Evolutionary conservation across 1,140 invertebrate species (phyloP).

Genomic region (Aethina tumida): DNA sequence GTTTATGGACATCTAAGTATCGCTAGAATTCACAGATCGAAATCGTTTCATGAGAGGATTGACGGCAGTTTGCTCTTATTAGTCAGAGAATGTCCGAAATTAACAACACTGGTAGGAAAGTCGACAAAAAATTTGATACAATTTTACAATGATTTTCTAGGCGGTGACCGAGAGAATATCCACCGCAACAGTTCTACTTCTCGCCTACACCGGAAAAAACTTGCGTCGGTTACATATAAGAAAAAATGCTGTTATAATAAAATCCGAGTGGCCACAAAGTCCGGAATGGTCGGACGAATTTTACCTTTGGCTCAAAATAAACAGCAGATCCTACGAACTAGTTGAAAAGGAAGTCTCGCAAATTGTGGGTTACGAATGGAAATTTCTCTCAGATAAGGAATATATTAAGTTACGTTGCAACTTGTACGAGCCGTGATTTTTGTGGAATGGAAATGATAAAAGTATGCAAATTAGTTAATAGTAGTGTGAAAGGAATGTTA

Average conservation of each 20-base stretch:
- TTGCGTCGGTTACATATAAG: conserved; percentile 58
- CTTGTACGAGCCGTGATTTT: conserved; percentile 6
- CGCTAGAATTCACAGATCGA: conserved; percentile 47
- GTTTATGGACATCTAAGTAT: conserved; percentile 54
- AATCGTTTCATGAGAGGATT: conserved; percentile 53
- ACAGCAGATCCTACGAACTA: conserved; percentile 50
- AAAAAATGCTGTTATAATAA: conserved; percentile 59
- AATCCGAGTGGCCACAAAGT: conserved; percentile 55
- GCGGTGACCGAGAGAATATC: conserved; percentile 70
- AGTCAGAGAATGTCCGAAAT: conserved; percentile 46
- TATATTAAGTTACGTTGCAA: conserved; percentile 49
- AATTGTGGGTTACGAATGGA: conserved; percentile 59
- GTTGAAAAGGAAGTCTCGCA: conserved; percentile 59
- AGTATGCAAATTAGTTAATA: too few relatives aligned
- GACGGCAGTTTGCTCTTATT: conserved; percentile 53
- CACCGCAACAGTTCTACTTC: conserved; percentile 65
- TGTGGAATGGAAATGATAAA: too few relatives aligned
- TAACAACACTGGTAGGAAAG: conserved; percentile 51
- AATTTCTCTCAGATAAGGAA: conserved; percentile 61
- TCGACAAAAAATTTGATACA: neutral
- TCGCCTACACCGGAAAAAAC: conserved; percentile 54
- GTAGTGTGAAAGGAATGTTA: too few relatives aligned
- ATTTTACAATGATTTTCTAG: conserved; percentile 34
- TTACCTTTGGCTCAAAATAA: conserved; percentile 52
- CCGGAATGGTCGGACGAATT: conserved; percentile 59